phyloP scores from a whole-genome alignment of 2,797 vertebrate genomes.

The Centroberyx gerrardi region DNA sequence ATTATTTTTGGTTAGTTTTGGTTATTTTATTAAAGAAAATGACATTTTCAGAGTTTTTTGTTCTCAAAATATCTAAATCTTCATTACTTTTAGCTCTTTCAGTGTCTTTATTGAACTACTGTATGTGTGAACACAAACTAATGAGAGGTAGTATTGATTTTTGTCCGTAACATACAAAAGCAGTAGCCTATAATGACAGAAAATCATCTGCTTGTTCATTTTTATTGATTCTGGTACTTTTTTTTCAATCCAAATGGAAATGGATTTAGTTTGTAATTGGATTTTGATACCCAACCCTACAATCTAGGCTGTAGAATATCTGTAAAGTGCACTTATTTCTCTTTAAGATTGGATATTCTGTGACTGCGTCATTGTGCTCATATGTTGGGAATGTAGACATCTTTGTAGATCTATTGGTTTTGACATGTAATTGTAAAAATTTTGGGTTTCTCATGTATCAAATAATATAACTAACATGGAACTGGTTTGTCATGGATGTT shows the following conservation, averaged over 20 bases:
- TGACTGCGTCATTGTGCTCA: slow-evolving; percentile 31
- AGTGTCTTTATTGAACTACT: too few species aligned
- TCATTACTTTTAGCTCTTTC: too few species aligned
- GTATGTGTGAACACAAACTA: too few species aligned
- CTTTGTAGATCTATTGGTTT: slow-evolving; percentile 18
- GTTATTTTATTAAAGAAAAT: too few species aligned
- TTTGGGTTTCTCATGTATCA: slow-evolving; percentile 26
- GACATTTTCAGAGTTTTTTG: too few species aligned
- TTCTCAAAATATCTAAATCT: too few species aligned
- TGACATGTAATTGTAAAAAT: slow-evolving; percentile 30
- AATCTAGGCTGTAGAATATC: slow-evolving; percentile 55
- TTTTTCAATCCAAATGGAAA: background rate
- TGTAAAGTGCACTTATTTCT: slow-evolving; percentile 79
- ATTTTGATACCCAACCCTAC: slow-evolving; percentile 5
- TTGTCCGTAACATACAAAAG: too few species aligned
- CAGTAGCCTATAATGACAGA: background rate
- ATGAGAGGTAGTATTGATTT: too few species aligned
- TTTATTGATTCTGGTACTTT: slow-evolving; percentile 8
- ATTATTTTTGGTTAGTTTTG: too few species aligned
- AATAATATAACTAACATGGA: slow-evolving; percentile 17
- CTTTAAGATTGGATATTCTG: slow-evolving; percentile 55
- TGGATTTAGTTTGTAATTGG: background rate
- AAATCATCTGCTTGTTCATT: background rate
- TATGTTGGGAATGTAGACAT: slow-evolving; percentile 11
- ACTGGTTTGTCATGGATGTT: slow-evolving; percentile 50